A percentile compares a stretch with the other conserved stretches of the same genome.
Conservation (phyloP, 2,113 vertebrate genomes). For the Chrysemys picta region DNA sequence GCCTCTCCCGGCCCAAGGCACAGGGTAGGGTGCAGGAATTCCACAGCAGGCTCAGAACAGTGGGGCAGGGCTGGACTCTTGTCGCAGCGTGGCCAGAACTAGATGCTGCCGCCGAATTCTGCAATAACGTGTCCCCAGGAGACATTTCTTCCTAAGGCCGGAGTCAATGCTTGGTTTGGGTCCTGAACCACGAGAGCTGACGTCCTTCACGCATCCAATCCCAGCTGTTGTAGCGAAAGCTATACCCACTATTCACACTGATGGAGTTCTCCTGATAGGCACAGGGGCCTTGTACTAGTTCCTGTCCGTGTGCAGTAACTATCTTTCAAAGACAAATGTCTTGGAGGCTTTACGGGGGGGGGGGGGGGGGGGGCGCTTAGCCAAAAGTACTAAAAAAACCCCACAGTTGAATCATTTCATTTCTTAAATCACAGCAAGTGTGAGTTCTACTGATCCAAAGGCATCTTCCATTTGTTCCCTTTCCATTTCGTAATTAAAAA, state of each 20-base stretch:
- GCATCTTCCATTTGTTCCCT: not conserved
- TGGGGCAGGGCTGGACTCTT: not conserved
- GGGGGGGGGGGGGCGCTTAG: no score
- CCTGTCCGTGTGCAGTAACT: not conserved
- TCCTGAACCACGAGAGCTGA: not conserved
- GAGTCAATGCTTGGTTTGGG: not conserved
- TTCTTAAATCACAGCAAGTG: not conserved
- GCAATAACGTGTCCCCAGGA: not conserved
- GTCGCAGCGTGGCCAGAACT: not conserved
- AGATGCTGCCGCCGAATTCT: not conserved
- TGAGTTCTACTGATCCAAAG: not conserved
- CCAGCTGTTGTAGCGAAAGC: not conserved
- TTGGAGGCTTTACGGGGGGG: not conserved
- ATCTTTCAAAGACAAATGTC: not conserved
- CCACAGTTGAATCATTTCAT: not conserved
- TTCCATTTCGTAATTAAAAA: not conserved
- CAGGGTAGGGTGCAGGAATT: not conserved
- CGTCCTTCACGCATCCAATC: not conserved
- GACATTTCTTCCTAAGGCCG: not conserved
- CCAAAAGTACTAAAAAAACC: no score
- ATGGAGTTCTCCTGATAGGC: not conserved
- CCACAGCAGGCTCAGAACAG: no score
- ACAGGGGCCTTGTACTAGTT: not conserved
- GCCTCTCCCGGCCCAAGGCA: not conserved
- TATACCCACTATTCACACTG: not conserved